Conservation (phyloP, 2,113 vertebrate genomes). For the Antechinus flavipes region DNA sequence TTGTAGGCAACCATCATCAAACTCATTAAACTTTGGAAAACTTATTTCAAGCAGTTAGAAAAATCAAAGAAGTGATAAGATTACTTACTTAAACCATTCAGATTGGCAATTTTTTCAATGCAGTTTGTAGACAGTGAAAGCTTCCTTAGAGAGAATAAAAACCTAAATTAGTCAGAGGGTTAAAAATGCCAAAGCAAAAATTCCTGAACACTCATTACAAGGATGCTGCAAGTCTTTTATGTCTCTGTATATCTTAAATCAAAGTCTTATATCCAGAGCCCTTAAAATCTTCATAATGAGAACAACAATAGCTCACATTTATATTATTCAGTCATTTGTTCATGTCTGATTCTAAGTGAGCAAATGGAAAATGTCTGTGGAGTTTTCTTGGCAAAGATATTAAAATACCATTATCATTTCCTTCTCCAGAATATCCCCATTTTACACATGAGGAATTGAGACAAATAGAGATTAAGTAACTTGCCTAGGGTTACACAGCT, state of each 20-base stretch:
- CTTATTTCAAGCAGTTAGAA: slow-evolving; percentile 62
- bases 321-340: not conserved
- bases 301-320: not conserved
- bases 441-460: not conserved
- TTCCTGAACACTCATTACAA: not conserved
- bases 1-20: slow-evolving; percentile 21
- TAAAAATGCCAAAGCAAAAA: slow-evolving; percentile 61
- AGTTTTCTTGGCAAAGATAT: not conserved
- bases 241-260: not conserved
- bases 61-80: slow-evolving; percentile 56
- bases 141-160: slow-evolving; percentile 87
- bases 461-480: not conserved
- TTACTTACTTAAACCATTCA: slow-evolving; percentile 96
- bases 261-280: not conserved
- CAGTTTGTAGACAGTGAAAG: slow-evolving; percentile 97
- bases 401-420: not conserved
- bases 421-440: not conserved
- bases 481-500: not conserved
- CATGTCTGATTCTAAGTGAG: not conserved
- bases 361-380: not conserved
- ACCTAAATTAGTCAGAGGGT: slow-evolving; percentile 67
- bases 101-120: slow-evolving; percentile 98
- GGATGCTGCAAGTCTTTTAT: not conserved
- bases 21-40: slow-evolving; percentile 46
- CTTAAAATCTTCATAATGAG: not conserved